Base-by-base conservation (phyloP, 2,113 vertebrate genomes). In the Hippocampus mohnikei region DNA sequence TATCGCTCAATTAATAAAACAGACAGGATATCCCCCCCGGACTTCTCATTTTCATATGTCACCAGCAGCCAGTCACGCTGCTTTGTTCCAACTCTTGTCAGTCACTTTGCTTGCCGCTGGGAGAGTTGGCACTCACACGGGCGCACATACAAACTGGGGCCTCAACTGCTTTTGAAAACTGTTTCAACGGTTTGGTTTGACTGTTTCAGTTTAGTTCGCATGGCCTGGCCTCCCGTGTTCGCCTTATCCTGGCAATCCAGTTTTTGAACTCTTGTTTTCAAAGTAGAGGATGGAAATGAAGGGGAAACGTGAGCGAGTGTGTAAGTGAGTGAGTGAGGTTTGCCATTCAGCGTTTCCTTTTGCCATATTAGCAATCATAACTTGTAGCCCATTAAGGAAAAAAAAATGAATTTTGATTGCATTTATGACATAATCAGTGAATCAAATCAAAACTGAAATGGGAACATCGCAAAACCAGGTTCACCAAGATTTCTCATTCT, bases 251-350 rank as follows among this genome's bases (percentile, higher is more conserved):
- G 71, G 73, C 80, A 81, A 89, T 84, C 82, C 83, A 84, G 66
- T 87, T 71, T 77, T 83, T 91, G 88, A 91, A 93, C 92, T 90
- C 90, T 90, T 83, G 87, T 89, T 91, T 91, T 91, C 66, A 75
- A 78, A 77, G 80, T 76, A 69, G 78, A 85, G 81, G 85, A 86
- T 81, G 76, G 83, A 84, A 90, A 88, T 68, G 59, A 87, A 85
- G 71, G 70, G 80, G 70, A 86, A 75, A 82, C 87, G 81, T 52
- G 9, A 66, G 48, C 78, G 69, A 75, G 78, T 75, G 75, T 13
- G 25, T 61, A 69, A 46, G 70, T 63, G 21, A 12, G 41, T 6
- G 44, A 46, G 69, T 81, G 77, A 41, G 79, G 76, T 84, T 86
- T 88, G 85, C 33, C 5, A 33, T 33, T 33, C 33, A 33, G 33